Evolutionary conservation across 2,888 invertebrate species (phyloP), one percentile per base, ranked within the genome.

Genomic region (Antheraea yamamai): DNA sequence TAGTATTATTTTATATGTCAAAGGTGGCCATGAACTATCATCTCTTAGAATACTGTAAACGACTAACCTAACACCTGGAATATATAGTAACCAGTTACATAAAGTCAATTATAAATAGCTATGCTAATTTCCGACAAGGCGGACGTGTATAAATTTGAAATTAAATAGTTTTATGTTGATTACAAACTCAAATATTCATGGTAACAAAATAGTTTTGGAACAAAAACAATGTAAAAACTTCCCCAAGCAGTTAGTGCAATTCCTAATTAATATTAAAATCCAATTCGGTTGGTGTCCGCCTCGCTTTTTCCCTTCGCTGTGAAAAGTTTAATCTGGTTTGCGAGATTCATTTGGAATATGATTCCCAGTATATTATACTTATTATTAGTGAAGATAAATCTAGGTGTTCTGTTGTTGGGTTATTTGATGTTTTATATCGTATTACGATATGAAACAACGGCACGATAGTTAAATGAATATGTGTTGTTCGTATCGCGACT

Each of bases 221-320:
- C 70, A n/a, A 72, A 73, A 79, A 78, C 75, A 77, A 77, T 76
- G 77, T 77, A 76, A 75, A 75, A 75, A 74, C 23, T 23, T 58
- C 20, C 47, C 47, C 72, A 77, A 76, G 78, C 79, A 79, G 82
- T 81, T 79, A 80, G 81, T 81, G 83, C 83, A 81, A 79, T 82
- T 79, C 79, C 81, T 85, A 85, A 86, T 88, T 86, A 88, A 88
- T 87, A 87, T 88, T 88, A 83, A 88, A 89, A 85, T 85, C 84
- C 85, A 87, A 87, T 87, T 82, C 81, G 75, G 75, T 76, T 64
- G 47, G 70, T 51, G 61, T 73, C 75, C 71, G 73, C 73, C 55
- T 74, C 73, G 77, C 55, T 74, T 78, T 78, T 73, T 66, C 64
- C 64, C 78, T 74, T 55, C 76, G 76, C 77, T 75, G 68, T 78